These are phyloP conservation scores for Oryzias woworae DNA, from an alignment of 2,113 vertebrate genomes.

Conservation along the genomic window DNA sequence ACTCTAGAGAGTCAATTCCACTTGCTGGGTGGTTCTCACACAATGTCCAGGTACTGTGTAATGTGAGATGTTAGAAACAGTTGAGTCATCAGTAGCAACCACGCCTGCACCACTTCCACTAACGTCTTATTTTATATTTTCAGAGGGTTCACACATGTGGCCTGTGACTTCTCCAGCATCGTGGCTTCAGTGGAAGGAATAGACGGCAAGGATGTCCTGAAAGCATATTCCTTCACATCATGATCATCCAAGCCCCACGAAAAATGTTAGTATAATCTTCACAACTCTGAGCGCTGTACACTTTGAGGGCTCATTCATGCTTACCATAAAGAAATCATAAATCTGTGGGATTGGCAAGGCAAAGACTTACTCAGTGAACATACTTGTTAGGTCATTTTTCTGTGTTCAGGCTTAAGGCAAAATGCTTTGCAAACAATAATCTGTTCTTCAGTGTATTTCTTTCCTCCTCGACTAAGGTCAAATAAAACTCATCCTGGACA, in stretches of 20 bases:
- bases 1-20: slow-evolving; percentile 75
- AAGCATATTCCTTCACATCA: slow-evolving; percentile 72
- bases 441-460: slow-evolving; percentile 17
- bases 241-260: slow-evolving; percentile 36
- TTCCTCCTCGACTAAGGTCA: slow-evolving; percentile 1
- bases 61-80: neutral
- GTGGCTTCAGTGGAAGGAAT: slow-evolving; percentile 68
- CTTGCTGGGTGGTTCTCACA: slow-evolving; percentile 75
- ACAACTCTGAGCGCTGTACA: too few relatives aligned
- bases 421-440: slow-evolving; percentile 14
- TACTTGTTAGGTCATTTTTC: neutral
- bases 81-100: neutral
- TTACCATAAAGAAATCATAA: too few relatives aligned
- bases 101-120: neutral
- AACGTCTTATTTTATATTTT: neutral
- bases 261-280: too few relatives aligned
- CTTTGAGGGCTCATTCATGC: too few relatives aligned
- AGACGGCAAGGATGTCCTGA: slow-evolving; percentile 75
- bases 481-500: slow-evolving; percentile 10
- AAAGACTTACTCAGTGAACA: too few relatives aligned
- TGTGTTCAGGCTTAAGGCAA: slow-evolving; percentile 47
- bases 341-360: too few relatives aligned
- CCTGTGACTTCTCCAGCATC: slow-evolving; percentile 78
- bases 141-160: slow-evolving; percentile 75
- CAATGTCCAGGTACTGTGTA: slow-evolving; percentile 71